phyloP scores from a whole-genome alignment of 2,797 vertebrate species.

The Novumbra hubbsi region DNA sequence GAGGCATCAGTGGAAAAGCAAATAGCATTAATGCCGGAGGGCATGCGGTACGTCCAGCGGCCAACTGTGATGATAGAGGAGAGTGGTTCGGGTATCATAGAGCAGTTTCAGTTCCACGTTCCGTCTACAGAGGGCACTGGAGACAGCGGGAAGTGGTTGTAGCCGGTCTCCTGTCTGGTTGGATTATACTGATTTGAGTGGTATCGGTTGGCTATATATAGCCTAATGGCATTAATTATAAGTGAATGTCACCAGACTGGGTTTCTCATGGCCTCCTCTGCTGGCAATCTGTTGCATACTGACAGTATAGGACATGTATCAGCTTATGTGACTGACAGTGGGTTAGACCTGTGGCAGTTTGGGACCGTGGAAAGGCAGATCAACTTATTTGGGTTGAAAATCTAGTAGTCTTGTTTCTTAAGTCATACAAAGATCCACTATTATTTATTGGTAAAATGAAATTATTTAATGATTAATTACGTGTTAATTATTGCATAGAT shows the following conservation, averaged over 20 bases:
- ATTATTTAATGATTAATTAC: too few species aligned
- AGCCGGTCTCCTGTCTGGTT: neutral
- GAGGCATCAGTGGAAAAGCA: conserved; percentile 55
- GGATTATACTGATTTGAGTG: neutral
- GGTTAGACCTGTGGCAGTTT: neutral
- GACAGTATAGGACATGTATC: neutral
- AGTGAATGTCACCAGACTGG: conserved; percentile 19
- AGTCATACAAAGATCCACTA: too few species aligned
- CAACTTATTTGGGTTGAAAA: neutral
- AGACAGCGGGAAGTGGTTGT: conserved; percentile 8
- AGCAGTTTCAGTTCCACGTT: conserved; percentile 14
- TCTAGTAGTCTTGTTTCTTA: too few species aligned
- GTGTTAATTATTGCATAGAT: too few species aligned
- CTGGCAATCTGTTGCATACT: neutral
- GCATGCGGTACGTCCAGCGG: conserved; percentile 1
- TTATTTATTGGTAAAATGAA: too few species aligned
- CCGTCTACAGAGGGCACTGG: conserved; percentile 30
- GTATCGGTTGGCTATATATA: conserved; percentile 13
- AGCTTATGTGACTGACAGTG: neutral
- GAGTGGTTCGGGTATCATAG: neutral
- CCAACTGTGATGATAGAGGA: conserved; percentile 27
- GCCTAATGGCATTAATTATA: conserved; percentile 26
- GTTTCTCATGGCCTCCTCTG: neutral
- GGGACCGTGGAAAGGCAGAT: conserved; percentile 1
- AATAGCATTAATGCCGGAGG: conserved; percentile 42